phyloP scores from a whole-genome alignment of 1,140 invertebrate species.

The Euwallacea similis region DNA sequence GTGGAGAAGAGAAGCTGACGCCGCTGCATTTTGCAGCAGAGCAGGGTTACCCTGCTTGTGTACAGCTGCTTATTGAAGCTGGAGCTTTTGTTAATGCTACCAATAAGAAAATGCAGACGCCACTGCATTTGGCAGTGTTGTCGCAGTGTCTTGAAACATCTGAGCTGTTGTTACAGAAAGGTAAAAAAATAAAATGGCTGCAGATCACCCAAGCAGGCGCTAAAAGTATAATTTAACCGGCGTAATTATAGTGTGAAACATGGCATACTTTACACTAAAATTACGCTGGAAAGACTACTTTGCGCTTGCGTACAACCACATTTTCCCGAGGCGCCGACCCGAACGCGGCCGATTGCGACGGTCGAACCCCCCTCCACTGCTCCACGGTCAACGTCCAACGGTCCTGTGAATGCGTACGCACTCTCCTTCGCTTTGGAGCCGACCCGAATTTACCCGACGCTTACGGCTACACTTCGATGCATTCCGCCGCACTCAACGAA shows the following conservation, averaged over 20 bases:
- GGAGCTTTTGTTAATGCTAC: conserved; percentile 68
- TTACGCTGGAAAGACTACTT: too few relatives aligned
- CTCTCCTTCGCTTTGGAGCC: conserved; percentile 68
- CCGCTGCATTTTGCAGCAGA: conserved; percentile 81
- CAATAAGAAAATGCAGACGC: conserved; percentile 74
- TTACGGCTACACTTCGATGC: conserved; percentile 79
- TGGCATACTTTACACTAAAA: too few relatives aligned
- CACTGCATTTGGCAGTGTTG: conserved; percentile 75
- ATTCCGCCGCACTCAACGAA: conserved; percentile 83
- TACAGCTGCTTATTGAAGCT: conserved; percentile 68
- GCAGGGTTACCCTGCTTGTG: conserved; percentile 75
- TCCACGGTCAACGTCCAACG: conserved; percentile 75
- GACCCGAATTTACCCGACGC: conserved; percentile 75
- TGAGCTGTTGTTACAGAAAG: conserved; percentile 64
- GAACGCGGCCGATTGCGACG: conserved; percentile 66
- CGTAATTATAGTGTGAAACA: too few relatives aligned
- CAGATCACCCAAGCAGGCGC: not conserved
- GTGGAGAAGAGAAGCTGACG: conserved; percentile 67
- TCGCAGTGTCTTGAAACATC: conserved; percentile 74
- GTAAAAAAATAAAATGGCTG: not conserved
- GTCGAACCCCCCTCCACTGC: conserved; percentile 75
- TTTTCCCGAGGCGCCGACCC: conserved; percentile 58
- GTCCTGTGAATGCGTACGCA: conserved; percentile 69
- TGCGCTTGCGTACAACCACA: not conserved
- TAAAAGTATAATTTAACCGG: too few relatives aligned